Percentiles rank a stretch among this genome's conserved stretches.
These are phyloP conservation scores for Sinelater perroti DNA, from an alignment of 2,888 invertebrate species.

Conservation along the genomic window DNA sequence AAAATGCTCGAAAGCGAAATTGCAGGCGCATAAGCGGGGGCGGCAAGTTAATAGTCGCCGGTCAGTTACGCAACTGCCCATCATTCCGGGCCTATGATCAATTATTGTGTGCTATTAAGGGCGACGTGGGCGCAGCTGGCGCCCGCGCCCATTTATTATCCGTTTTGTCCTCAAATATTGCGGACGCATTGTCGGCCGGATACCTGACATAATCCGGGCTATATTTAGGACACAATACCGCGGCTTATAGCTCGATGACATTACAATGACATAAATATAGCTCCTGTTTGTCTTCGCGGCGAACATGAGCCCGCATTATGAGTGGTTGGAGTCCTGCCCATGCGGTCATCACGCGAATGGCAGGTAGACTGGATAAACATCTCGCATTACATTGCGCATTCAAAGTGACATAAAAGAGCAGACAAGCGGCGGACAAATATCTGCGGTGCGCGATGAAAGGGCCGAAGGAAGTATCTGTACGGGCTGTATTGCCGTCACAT, in stretches of 20 bases:
- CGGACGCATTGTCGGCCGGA: constrained; percentile 28
- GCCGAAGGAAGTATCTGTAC: constrained; percentile 39
- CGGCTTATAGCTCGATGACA: constrained; percentile 55
- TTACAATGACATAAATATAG: constrained; percentile 62
- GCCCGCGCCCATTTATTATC: constrained; percentile 24
- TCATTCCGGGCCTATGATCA: constrained; percentile 27
- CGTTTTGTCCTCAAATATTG: constrained; percentile 31
- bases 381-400: constrained; percentile 59
- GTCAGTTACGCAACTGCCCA: constrained; percentile 21
- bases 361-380: constrained; percentile 54
- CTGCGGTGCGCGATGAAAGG: constrained; percentile 57
- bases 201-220: constrained; percentile 48
- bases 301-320: constrained; percentile 54
- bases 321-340: constrained; percentile 55
- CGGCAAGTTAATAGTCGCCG: constrained; percentile 25
- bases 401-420: constrained; percentile 50
- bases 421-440: constrained; percentile 56
- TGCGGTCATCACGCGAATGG: constrained; percentile 52
- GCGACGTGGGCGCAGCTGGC: constrained; percentile 36
- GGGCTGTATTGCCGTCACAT: constrained; percentile 35
- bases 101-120: constrained; percentile 20
- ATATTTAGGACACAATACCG: constrained; percentile 57
- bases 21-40: constrained; percentile 3
- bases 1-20: background rate
- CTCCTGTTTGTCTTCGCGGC: constrained; percentile 59